Evolutionary conservation across 2,888 invertebrate species (phyloP).

Genomic region (Clusia tigrina): DNA sequence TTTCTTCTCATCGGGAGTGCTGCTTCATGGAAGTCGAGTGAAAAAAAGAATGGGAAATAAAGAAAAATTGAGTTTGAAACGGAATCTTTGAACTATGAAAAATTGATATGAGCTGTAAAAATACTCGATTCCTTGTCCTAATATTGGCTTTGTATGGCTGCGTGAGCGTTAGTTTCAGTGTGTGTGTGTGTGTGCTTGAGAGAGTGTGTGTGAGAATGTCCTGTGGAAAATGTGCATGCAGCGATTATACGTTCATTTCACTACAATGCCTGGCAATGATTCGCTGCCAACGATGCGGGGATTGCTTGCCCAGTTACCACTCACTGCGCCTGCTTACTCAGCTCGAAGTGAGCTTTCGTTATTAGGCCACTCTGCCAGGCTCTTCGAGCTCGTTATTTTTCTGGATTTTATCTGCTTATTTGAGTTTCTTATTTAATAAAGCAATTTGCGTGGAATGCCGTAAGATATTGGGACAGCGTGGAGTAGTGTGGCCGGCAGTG

Average conservation of each 20-base stretch:
- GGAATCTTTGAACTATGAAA: constrained; percentile 58
- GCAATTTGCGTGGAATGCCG: constrained; percentile 55
- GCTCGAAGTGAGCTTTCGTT: neutral
- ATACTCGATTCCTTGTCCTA: constrained; percentile 29
- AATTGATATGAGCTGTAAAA: constrained; percentile 57
- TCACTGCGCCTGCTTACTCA: neutral
- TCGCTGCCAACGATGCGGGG: neutral
- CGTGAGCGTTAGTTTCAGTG: constrained; percentile 44
- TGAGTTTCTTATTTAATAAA: constrained; percentile 48
- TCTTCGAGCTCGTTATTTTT: constrained; percentile 17
- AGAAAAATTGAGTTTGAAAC: constrained; percentile 9
- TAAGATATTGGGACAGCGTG: constrained; percentile 47
- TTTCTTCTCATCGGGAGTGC: no score
- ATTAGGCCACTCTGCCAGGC: no score
- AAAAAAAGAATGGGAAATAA: neutral
- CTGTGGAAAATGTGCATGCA: neutral
- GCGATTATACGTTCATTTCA: neutral
- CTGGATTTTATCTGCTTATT: constrained; percentile 23
- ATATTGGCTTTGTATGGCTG: constrained; percentile 28
- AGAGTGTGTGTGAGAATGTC: no score
- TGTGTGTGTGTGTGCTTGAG: constrained; percentile 15
- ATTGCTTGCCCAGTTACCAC: neutral
- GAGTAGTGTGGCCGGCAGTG: constrained; percentile 32
- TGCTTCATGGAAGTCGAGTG: constrained; percentile 50
- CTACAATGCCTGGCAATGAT: neutral